Evolutionary conservation across 2,113 vertebrate genomes (phyloP), one percentile per base, ranked within the genome.

Genomic region (Cyphotilapia sp.): DNA sequence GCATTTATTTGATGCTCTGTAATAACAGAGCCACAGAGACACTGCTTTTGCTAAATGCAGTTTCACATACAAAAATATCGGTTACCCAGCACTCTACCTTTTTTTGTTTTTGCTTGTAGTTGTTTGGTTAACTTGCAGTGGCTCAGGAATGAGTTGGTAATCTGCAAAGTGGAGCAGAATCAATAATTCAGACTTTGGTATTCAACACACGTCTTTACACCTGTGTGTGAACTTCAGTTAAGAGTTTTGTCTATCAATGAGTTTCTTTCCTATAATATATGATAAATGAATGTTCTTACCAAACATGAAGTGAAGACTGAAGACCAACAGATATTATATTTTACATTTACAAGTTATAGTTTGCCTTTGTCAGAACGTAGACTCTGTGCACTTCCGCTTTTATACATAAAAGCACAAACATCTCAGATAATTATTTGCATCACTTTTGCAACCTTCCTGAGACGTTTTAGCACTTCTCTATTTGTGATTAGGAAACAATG

Each of bases 351-450:
- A 69, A 24, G n/a, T 40, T 24, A 14, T 0, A 40, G 66, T 24
- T 71, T 42, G 35, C 2, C 9, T 74, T 9, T 47, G 13, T 45
- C 2, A 74, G 40, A 74, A 0, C 9, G 2, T 1, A 1, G 38
- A 14, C 66, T 42, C 38, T 16, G 66, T 14, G 38, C 38, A 27
- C n/a, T 71, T 71, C 35, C 0, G 3, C 7, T 42, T 71, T 71
- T 42, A 40, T 40, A 69, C 33, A 69, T 69, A 22, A 27, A 16
- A 45, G 22, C 12, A 74, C 12, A 12, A 74, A 24, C 8, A 45
- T 45, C 24, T 47, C 9, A 76, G 71, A 47, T 29, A 47, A 47
- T 76, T 17, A 76, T 29, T 12, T 29, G 24, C 40, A 29, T 47
- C 40, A 17, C 2, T 74, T 27, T 9, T 76, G 1, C 40, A 76